Conservation (phyloP, 2,888 invertebrate species). For the Phengaris alcon region DNA sequence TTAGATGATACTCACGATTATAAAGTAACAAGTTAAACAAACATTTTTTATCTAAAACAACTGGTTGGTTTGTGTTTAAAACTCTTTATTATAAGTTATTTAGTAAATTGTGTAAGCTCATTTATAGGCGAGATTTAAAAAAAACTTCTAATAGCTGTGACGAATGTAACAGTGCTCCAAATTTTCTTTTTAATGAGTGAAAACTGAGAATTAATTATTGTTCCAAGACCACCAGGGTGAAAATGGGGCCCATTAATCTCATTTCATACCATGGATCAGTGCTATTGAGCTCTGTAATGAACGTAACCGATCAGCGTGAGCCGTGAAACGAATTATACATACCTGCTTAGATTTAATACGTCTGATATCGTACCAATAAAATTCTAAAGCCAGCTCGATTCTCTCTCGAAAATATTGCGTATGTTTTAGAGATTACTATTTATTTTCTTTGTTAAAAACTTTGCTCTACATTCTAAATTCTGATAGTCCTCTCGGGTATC, state of each 20-base stretch:
- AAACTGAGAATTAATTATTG: not conserved
- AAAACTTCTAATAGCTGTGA: not conserved
- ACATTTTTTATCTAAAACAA: too few species aligned
- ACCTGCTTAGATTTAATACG: conserved; percentile 13
- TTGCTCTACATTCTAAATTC: too few species aligned
- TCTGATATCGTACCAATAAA: conserved; percentile 7
- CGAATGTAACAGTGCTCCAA: not conserved
- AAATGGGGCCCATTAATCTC: conserved; percentile 17
- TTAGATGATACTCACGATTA: too few species aligned
- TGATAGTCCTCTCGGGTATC: too few species aligned
- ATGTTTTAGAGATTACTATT: not conserved
- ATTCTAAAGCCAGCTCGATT: not conserved
- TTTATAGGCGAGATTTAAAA: not conserved
- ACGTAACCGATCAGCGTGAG: conserved; percentile 21
- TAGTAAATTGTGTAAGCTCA: not conserved
- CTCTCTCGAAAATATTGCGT: not conserved
- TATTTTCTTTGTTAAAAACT: not conserved
- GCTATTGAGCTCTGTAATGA: conserved; percentile 10
- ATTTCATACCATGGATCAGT: conserved; percentile 19
- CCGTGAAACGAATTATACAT: conserved; percentile 20
- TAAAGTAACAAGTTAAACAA: too few species aligned
- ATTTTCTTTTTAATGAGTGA: not conserved
- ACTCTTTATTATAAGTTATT: too few species aligned
- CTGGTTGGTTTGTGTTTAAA: too few species aligned
- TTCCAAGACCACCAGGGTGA: conserved; percentile 14